Base-by-base conservation (phyloP, 2,113 vertebrate genomes). In the Speoplatyrhinus poulsoni region DNA sequence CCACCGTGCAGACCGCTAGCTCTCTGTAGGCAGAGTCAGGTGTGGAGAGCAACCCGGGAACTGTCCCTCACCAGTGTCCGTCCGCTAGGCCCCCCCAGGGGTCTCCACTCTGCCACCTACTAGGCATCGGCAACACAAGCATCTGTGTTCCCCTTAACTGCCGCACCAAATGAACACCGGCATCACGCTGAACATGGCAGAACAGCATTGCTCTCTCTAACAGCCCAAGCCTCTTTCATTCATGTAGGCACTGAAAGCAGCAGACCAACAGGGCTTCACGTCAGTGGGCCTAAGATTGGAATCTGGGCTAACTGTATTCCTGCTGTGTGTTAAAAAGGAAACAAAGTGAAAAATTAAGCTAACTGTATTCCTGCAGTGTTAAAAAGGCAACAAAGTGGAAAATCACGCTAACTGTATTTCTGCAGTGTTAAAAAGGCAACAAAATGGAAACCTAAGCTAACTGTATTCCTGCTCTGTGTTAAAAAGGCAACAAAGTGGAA, bases 121-220 rank as follows among this genome's bases (percentile, higher is more conserved):
- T 56, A 83, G 59, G 70, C 48, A n/a, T 76, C 71, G 65, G 12
- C 70, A 72, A 91, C 85, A 90, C 80, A 86, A 76, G 79, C 54
- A 57, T 76, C 85, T 83, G 83, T 90, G 88, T 91, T 84, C 64
- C 55, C 67, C 67, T 15, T 85, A 75, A 59, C 80, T 78, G 60
- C 65, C 15, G 76, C 70, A 74, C 70, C 86, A 73, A 80, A 88
- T 92, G 90, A 92, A 85, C 88, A 80, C 82, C 69, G 71, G 70
- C 84, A 73, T 72, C 82, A 82, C 46, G 79, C 87, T 87, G 87
- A 89, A 85, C 88, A 70, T 70, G 78, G 72, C 65, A 80, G 83
- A 87, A 83, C 54, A 56, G 71, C 60, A 19, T 64, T 52, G 17
- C 56, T 48, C 58, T 36, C 59, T 3, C 4, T 65, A 49, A 65